A percentile compares a stretch with the other conserved stretches of the same genome.
phyloP scores from a whole-genome alignment of 2,888 invertebrate species.

The Kryphioiulus occultus region DNA sequence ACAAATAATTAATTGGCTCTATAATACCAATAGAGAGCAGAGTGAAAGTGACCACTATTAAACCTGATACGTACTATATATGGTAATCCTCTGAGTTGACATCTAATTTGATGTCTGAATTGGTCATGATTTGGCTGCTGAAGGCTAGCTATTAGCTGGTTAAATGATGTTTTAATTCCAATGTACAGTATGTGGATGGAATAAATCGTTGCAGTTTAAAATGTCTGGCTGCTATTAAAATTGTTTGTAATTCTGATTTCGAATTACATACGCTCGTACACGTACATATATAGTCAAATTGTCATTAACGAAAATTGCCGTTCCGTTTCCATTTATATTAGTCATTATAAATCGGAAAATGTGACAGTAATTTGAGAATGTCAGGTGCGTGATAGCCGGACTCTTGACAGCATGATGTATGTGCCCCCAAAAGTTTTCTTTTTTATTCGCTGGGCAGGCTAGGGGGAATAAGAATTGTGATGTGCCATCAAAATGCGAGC shows the following conservation, averaged over 20 bases:
- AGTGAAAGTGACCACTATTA: too few species aligned
- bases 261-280: too few species aligned
- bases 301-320: background rate
- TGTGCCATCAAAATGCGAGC: background rate
- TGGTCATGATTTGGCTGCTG: too few species aligned
- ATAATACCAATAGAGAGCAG: too few species aligned
- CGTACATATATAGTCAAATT: background rate
- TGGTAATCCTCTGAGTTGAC: background rate
- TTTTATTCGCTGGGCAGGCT: background rate
- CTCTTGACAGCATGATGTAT: background rate
- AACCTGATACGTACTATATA: too few species aligned
- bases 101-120: background rate
- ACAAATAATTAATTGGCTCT: too few species aligned
- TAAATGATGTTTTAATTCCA: background rate
- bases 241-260: too few species aligned
- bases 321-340: background rate
- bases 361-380: constrained; percentile 35
- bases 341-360: background rate
- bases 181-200: background rate
- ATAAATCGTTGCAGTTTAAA: background rate
- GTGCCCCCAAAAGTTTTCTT: background rate
- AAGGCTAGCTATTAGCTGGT: background rate
- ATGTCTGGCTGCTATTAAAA: too few species aligned
- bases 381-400: background rate
- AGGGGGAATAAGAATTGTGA: constrained; percentile 19